These are phyloP conservation scores for Bicyclus anynana DNA, from an alignment of 1,140 invertebrate species.

Conservation along the genomic window DNA sequence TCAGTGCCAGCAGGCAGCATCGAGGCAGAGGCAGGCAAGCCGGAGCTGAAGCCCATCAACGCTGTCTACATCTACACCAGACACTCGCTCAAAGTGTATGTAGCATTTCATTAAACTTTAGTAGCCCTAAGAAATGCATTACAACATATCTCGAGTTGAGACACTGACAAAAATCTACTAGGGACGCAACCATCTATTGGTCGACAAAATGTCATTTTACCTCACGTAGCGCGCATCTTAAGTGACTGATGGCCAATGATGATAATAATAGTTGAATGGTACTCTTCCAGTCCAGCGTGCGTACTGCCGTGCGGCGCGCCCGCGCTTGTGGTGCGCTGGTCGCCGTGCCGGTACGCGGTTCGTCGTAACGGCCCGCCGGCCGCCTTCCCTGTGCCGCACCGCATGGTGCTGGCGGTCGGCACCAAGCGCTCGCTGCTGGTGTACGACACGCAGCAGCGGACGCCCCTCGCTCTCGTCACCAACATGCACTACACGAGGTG, in stretches of 20 bases:
- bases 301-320: slow-evolving; percentile 89
- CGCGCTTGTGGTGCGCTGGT: slow-evolving; percentile 89
- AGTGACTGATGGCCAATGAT: too few relatives aligned
- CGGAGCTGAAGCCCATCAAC: slow-evolving; percentile 80
- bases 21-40: slow-evolving; percentile 78
- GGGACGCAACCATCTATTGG: too few relatives aligned
- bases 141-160: too few relatives aligned
- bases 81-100: slow-evolving; percentile 84
- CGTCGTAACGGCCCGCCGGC: background rate
- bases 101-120: slow-evolving; percentile 21
- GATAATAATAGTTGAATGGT: too few relatives aligned
- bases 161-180: too few relatives aligned
- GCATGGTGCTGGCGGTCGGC: slow-evolving; percentile 93
- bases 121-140: too few relatives aligned
- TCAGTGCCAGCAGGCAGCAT: slow-evolving; percentile 90
- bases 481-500: slow-evolving; percentile 94
- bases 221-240: too few relatives aligned
- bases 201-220: too few relatives aligned
- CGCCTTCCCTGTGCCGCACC: slow-evolving; percentile 78
- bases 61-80: slow-evolving; percentile 90
- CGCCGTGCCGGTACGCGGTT: slow-evolving; percentile 83
- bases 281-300: slow-evolving; percentile 88
- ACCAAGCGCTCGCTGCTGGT: slow-evolving; percentile 91
- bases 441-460: slow-evolving; percentile 94
- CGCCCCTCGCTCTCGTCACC: slow-evolving; percentile 90